phyloP scores from a whole-genome alignment of 2,888 invertebrate species.

The Ophion obscuratus region DNA sequence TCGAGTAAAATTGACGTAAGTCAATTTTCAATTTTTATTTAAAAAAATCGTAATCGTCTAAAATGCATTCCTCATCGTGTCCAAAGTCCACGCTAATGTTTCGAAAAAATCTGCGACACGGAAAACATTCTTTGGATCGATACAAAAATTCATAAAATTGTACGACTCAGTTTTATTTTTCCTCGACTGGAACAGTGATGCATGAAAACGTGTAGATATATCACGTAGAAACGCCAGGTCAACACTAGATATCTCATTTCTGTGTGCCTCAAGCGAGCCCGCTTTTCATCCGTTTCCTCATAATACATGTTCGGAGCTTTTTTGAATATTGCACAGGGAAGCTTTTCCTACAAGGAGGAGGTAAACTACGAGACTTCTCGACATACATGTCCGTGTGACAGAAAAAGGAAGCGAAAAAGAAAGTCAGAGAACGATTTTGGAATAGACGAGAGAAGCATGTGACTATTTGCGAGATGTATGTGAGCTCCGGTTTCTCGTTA shows the following conservation, averaged over 20 bases:
- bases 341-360: slow-evolving; percentile 13
- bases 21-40: background rate
- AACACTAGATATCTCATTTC: slow-evolving; percentile 41
- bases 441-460: background rate
- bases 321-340: slow-evolving; percentile 41
- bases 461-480: background rate
- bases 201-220: background rate
- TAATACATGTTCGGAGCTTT: slow-evolving; percentile 28
- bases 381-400: background rate
- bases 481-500: background rate
- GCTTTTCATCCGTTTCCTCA: slow-evolving; percentile 9
- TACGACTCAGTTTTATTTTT: background rate
- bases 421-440: background rate
- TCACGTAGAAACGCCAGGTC: slow-evolving; percentile 27
- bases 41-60: background rate
- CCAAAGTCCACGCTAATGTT: background rate
- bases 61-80: background rate
- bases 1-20: background rate
- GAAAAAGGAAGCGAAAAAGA: background rate
- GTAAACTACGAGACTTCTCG: slow-evolving; percentile 30
- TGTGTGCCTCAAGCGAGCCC: background rate
- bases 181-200: background rate
- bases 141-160: background rate
- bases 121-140: background rate
- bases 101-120: background rate